A percentile compares a stretch with the other conserved stretches of the same genome.
phyloP scores from a whole-genome alignment of 2,888 invertebrate species.

The Tillus elongatus region DNA sequence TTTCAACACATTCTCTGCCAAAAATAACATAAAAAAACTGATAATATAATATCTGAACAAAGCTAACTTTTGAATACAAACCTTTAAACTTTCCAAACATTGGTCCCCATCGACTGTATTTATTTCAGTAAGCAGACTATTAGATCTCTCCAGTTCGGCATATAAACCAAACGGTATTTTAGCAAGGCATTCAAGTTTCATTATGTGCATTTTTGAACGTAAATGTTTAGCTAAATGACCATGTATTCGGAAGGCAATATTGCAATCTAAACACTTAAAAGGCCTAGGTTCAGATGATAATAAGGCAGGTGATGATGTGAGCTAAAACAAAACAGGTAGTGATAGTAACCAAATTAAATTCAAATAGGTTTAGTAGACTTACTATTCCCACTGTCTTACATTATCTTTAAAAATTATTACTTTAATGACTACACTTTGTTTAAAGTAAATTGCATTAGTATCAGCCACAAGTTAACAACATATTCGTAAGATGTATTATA shows the following conservation, averaged over 20 bases:
- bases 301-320: constrained; percentile 50
- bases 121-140: constrained; percentile 84
- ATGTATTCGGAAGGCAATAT: constrained; percentile 91
- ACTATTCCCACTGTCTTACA: no score
- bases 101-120: constrained; percentile 95
- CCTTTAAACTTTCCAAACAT: constrained; percentile 79
- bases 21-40: no score
- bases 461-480: no score
- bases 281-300: constrained; percentile 89
- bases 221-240: constrained; percentile 96
- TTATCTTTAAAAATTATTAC: no score
- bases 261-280: constrained; percentile 92
- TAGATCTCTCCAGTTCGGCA: constrained; percentile 86
- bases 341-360: background rate
- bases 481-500: no score
- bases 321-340: constrained; percentile 27
- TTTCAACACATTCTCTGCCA: no score
- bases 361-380: no score
- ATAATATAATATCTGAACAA: no score
- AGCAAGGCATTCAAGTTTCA: constrained; percentile 84
- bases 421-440: no score
- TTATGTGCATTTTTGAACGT: constrained; percentile 91
- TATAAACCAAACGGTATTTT: constrained; percentile 91
- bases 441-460: no score
- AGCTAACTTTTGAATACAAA: constrained; percentile 32